Evolutionary conservation across 2,113 vertebrate species (phyloP).

Genomic region (Phyllopteryx taeniolatus): DNA sequence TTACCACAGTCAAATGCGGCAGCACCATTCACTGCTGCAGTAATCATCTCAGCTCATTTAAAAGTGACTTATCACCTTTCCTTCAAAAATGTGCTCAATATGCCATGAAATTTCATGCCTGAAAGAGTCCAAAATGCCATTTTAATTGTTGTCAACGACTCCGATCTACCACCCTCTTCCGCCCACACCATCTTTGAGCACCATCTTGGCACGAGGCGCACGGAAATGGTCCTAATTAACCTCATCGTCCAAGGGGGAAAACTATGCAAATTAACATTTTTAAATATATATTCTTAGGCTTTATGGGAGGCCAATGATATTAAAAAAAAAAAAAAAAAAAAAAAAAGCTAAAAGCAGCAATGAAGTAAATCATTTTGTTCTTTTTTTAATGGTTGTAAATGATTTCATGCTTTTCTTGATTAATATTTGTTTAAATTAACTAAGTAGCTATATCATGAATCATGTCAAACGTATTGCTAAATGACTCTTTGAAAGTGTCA

Average conservation of each 20-base stretch:
- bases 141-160: conserved; percentile 97
- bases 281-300: conserved; percentile 80
- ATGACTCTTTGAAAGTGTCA: too few relatives aligned
- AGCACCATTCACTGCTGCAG: conserved; percentile 71
- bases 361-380: too few relatives aligned
- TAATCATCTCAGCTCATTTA: conserved; percentile 99
- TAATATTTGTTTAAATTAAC: too few relatives aligned
- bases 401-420: too few relatives aligned
- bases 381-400: too few relatives aligned
- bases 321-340: too few relatives aligned
- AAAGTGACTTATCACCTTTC: conserved; percentile 98
- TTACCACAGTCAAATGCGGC: conserved; percentile 14
- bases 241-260: conserved; percentile 95
- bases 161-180: conserved; percentile 58
- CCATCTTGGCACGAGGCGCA: conserved; percentile 82
- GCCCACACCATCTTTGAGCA: conserved; percentile 26
- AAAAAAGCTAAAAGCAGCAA: too few relatives aligned
- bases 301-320: not conserved
- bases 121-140: conserved; percentile 92
- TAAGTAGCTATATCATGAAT: too few relatives aligned
- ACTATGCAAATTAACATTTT: conserved; percentile 99
- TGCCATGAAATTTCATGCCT: conserved; percentile 96
- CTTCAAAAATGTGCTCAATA: conserved; percentile 93
- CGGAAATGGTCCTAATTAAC: conserved; percentile 99
- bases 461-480: too few relatives aligned